Percentiles rank a stretch among this genome's conserved stretches.
phyloP scores from a whole-genome alignment of 2,797 vertebrate species.

The Mormyrops attenuatus region DNA sequence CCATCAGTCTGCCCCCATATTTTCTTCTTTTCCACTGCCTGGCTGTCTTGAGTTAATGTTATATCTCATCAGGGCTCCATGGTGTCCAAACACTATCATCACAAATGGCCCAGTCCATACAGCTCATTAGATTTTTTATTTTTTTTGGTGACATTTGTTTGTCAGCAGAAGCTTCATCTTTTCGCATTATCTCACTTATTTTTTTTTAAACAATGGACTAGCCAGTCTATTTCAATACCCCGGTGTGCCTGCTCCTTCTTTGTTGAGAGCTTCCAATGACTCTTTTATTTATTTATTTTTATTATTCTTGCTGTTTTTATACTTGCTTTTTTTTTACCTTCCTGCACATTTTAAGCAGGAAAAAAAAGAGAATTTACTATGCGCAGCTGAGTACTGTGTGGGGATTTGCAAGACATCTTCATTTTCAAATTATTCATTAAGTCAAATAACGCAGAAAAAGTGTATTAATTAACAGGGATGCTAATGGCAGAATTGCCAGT shows the following conservation, averaged over 20 bases:
- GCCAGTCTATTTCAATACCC: neutral
- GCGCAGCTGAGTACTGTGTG: neutral
- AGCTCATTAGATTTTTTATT: conserved; percentile 21
- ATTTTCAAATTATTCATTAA: neutral
- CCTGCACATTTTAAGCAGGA: neutral
- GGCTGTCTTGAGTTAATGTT: conserved; percentile 24
- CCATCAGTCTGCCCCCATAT: conserved; percentile 48
- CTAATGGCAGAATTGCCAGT: neutral
- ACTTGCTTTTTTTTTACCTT: neutral
- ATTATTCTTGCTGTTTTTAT: neutral
- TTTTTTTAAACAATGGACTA: neutral
- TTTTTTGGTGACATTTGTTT: conserved; percentile 11
- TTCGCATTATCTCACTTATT: neutral
- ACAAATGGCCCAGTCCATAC: neutral
- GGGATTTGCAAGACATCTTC: neutral
- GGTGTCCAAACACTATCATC: conserved; percentile 17
- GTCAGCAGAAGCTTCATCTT: conserved; percentile 6
- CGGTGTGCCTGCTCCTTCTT: neutral
- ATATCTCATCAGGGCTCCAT: conserved; percentile 13
- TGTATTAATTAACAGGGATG: neutral
- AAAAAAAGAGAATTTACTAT: neutral
- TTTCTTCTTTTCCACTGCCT: conserved; percentile 41
- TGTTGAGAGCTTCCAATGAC: neutral
- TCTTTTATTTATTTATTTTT: neutral
- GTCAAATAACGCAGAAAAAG: neutral